A percentile compares a stretch with the other conserved stretches of the same genome.
phyloP scores from a whole-genome alignment of 2,797 vertebrate genomes.

The Holocentrus rufus region DNA sequence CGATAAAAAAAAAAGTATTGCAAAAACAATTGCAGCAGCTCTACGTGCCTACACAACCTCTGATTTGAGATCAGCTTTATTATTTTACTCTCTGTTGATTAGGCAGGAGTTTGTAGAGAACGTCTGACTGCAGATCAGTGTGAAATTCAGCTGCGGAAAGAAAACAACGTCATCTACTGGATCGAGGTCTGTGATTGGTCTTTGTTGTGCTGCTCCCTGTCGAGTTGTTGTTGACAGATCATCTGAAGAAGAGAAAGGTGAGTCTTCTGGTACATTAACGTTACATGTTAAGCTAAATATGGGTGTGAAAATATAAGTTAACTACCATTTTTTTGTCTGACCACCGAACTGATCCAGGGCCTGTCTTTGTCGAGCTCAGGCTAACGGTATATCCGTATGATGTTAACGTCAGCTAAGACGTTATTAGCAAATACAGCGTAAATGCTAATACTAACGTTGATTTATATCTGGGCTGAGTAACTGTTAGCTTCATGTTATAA shows the following conservation, averaged over 20 bases:
- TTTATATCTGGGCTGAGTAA: background rate
- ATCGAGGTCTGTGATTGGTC: slow-evolving; percentile 58
- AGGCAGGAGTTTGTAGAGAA: accelerated
- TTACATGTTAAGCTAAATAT: background rate
- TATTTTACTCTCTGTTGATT: accelerated
- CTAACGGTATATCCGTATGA: background rate
- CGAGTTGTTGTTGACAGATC: slow-evolving; percentile 24
- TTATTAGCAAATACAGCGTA: background rate
- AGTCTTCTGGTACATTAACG: slow-evolving; percentile 1
- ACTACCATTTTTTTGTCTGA: background rate
- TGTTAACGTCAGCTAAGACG: background rate
- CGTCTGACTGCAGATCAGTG: slow-evolving; percentile 47
- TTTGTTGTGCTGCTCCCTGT: slow-evolving; percentile 34
- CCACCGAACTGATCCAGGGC: background rate
- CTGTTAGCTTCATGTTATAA: background rate
- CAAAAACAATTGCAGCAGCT: no score
- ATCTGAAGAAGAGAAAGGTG: background rate
- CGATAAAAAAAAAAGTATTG: no score
- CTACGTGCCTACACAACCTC: background rate
- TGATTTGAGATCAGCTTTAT: slow-evolving; percentile 15
- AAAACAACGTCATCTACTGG: slow-evolving; percentile 15
- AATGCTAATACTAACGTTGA: no score
- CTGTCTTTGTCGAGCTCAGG: background rate
- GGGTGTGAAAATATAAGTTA: background rate
- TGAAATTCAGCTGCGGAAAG: slow-evolving; percentile 5